Evolutionary conservation across 2,113 vertebrate species (phyloP).

Genomic region (Chlorodrepanis virens): DNA sequence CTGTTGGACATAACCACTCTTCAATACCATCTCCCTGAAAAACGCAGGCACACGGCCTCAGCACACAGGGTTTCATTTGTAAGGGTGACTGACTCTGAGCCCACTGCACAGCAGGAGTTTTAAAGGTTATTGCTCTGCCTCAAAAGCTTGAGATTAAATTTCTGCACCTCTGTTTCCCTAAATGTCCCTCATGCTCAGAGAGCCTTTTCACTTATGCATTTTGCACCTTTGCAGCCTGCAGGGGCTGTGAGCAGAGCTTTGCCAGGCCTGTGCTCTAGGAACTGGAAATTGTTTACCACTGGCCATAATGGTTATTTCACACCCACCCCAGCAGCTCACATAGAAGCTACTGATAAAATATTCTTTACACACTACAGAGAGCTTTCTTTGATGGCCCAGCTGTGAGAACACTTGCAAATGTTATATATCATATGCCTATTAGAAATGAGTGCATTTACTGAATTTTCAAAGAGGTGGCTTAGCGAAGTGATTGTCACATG

Average conservation of each 20-base stretch:
- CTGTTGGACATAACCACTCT: slow-evolving; percentile 21
- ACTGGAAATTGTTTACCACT: not conserved
- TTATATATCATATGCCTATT: not conserved
- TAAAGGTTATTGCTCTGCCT: slow-evolving; percentile 18
- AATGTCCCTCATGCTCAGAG: not conserved
- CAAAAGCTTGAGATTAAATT: not conserved
- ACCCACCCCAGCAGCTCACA: not conserved
- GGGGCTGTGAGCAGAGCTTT: not conserved
- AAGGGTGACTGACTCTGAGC: not conserved
- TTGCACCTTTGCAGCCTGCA: not conserved
- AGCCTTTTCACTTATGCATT: not conserved
- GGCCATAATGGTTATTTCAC: not conserved
- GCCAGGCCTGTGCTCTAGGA: not conserved
- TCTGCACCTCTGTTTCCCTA: not conserved
- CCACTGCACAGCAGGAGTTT: not conserved
- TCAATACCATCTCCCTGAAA: not conserved
- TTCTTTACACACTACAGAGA: not conserved
- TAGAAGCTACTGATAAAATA: slow-evolving; percentile 4
- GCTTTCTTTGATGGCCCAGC: not conserved
- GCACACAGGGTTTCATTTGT: not conserved
- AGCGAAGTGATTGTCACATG: not conserved
- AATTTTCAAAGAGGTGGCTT: not conserved
- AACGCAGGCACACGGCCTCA: not conserved
- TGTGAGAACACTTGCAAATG: slow-evolving; percentile 7
- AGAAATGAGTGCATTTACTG: not conserved